Evolutionary conservation across 2,113 vertebrate genomes (phyloP), one percentile per base, ranked within the genome.

Genomic region (Perca flavescens): DNA sequence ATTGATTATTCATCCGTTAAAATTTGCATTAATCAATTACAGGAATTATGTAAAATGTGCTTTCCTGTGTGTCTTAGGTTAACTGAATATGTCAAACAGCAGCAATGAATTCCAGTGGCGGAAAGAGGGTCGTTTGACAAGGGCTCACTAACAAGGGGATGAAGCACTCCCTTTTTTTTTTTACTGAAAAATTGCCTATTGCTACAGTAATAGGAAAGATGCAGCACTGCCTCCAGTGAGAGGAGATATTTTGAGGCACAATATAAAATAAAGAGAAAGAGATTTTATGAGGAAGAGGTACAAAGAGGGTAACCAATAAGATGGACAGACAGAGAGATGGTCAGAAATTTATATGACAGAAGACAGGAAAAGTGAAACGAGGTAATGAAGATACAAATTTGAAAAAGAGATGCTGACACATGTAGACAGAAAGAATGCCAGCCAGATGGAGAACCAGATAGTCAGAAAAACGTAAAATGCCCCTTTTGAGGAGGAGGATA

Each of bases 401-500:
- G 53, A 66, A 31, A 34, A 25, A 67, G 7, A 80, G 34, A 58
- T n/a, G 66, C 25, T 79, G 49, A 74, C 47, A 76, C 36, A 66
- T 58, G 58, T 8, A 16, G 50, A 82, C 21, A 62, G 21, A 66
- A 69, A 66, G 56, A 76, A 56, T 50, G 14, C 19, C 46, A 60
- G 36, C 28, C 56, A 63, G 61, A 83, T 60, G 62, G 50, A 71
- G 17, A 36, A 76, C 54, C 25, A 40, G 58, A 75, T 53, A 81
- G 68, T 52, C 15, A 49, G 60, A 57, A 52, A 43, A 72, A 71
- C 22, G 6, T 49, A 60, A 76, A 50, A 77, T 79, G 47, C 46
- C 50, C 62, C 60, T 76, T 81, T 19, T 61, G 80, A 86, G 68
- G 63, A 74, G 85, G 74, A 80, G 40, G 68, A 61, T 70, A 80